These are phyloP conservation scores for Phoenicopterus ruber DNA, from an alignment of 2,113 vertebrate species.

Conservation along the genomic window DNA sequence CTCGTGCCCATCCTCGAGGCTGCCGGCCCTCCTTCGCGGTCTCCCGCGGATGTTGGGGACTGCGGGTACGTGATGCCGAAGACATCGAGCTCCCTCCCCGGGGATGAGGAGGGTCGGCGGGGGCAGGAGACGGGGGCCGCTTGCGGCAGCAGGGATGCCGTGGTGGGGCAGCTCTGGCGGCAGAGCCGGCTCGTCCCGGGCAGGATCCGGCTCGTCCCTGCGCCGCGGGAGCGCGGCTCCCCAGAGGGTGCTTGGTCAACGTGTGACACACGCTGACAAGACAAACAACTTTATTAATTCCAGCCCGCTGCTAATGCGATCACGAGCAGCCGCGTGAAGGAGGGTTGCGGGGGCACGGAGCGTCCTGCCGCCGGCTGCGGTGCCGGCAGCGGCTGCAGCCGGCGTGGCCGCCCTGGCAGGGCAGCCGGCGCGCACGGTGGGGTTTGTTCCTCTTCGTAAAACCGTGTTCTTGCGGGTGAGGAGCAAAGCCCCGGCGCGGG, in stretches of 20 bases:
- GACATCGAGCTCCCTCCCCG: background rate
- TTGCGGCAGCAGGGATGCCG: background rate
- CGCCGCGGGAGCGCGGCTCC: background rate
- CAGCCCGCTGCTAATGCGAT: conserved; percentile 31
- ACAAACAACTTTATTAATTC: conserved; percentile 70
- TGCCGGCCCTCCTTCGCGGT: background rate
- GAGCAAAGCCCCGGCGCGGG: background rate
- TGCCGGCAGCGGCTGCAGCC: background rate
- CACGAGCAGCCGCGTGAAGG: background rate
- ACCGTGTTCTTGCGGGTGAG: background rate
- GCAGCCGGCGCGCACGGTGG: background rate
- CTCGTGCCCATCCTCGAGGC: rapidly evolving
- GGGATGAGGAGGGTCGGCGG: background rate
- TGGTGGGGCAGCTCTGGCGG: rapidly evolving
- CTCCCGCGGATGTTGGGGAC: background rate
- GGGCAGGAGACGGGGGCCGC: background rate
- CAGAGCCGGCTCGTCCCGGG: background rate
- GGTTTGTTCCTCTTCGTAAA: background rate
- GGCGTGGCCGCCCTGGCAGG: background rate
- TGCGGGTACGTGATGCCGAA: background rate
- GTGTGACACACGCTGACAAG: conserved; percentile 59
- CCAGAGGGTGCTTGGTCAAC: background rate
- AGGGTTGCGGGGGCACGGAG: background rate
- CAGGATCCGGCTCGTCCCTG: background rate
- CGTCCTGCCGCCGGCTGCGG: background rate